A percentile compares a stretch with the other conserved stretches of the same genome.
phyloP scores from a whole-genome alignment of 2,113 vertebrate genomes.

The Vombatus ursinus region DNA sequence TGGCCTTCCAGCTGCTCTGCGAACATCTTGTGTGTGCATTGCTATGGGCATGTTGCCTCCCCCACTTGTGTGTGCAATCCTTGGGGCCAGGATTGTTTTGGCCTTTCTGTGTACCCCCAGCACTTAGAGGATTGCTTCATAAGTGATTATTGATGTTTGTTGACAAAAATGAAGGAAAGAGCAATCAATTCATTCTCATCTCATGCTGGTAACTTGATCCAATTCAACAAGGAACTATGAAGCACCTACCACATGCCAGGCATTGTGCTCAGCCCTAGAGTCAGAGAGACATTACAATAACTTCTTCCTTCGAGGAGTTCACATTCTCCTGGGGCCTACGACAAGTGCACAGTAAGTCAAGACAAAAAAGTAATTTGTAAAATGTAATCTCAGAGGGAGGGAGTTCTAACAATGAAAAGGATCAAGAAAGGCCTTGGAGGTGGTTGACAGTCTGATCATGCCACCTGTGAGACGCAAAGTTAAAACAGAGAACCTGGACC shows the following conservation, averaged over 20 bases:
- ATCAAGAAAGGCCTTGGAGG: not conserved
- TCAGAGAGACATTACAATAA: not conserved
- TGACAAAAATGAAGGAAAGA: not conserved
- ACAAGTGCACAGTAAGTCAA: no score
- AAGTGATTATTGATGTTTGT: not conserved
- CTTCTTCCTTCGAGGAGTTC: not conserved
- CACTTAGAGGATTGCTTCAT: not conserved
- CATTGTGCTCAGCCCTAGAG: not conserved
- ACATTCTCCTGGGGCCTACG: not conserved
- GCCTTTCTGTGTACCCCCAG: not conserved
- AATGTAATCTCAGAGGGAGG: not conserved
- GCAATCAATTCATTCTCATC: not conserved
- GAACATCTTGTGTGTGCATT: not conserved
- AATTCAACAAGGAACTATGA: not conserved
- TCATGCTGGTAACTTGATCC: not conserved
- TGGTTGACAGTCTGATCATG: not conserved
- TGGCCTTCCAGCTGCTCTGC: not conserved
- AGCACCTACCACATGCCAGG: not conserved
- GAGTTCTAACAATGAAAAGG: no score
- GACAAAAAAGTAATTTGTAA: not conserved
- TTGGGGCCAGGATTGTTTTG: not conserved
- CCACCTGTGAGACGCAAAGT: not conserved
- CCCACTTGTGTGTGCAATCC: no score
- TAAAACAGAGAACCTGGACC: not conserved
- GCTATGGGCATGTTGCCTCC: not conserved